A percentile compares a stretch with the other conserved stretches of the same genome.
Evolutionary conservation across 2,888 invertebrate genomes (phyloP).

Genomic region (Morpho deidamia): DNA sequence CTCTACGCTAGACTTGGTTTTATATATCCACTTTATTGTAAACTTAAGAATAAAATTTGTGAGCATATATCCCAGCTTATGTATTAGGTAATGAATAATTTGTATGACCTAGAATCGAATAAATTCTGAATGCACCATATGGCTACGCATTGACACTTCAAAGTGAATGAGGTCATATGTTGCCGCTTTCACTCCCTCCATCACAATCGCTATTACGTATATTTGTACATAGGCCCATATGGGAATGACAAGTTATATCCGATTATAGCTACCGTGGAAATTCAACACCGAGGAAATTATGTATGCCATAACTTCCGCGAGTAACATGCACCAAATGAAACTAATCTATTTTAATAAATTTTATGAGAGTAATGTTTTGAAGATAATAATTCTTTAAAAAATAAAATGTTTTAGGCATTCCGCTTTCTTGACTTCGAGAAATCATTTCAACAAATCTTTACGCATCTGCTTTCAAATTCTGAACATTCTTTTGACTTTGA

Average conservation of each 20-base stretch:
- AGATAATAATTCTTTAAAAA: background rate
- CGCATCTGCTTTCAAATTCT: background rate
- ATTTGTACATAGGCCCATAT: conserved; percentile 28
- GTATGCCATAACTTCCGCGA: background rate
- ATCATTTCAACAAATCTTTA: background rate
- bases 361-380: too few relatives aligned
- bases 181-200: conserved; percentile 73
- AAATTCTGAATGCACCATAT: conserved; percentile 66
- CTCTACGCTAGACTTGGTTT: background rate
- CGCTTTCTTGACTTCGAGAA: background rate
- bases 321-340: background rate
- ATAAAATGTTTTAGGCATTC: background rate
- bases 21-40: too few relatives aligned
- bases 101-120: conserved; percentile 42
- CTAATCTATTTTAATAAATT: background rate
- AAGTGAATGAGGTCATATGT: conserved; percentile 73
- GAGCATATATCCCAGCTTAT: background rate
- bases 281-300: background rate
- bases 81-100: conserved; percentile 22
- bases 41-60: too few relatives aligned
- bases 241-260: conserved; percentile 19
- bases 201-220: conserved; percentile 58
- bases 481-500: background rate
- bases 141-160: conserved; percentile 67
- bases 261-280: conserved; percentile 3